phyloP scores from a whole-genome alignment of 1,140 invertebrate species.

The Aphelinus certus region DNA sequence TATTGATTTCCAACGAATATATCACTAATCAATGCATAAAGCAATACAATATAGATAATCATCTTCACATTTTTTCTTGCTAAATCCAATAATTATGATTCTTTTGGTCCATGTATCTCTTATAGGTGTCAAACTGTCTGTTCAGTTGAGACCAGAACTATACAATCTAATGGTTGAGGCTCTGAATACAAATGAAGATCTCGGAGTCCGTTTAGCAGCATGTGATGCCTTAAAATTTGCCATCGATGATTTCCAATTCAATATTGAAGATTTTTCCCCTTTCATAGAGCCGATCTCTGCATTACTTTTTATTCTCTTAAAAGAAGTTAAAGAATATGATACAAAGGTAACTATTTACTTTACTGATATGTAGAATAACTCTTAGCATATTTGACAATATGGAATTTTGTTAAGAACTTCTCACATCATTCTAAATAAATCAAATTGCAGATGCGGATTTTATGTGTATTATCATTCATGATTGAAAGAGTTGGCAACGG shows the following conservation, averaged over 20 bases:
- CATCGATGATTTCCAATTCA: conserved; percentile 94
- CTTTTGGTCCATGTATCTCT: background rate
- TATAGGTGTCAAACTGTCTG: conserved; percentile 81
- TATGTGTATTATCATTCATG: conserved; percentile 89
- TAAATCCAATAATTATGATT: conserved; percentile 2
- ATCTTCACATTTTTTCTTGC: background rate
- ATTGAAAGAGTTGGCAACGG: conserved; percentile 84
- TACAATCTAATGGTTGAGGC: conserved; percentile 83
- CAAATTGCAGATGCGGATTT: conserved; percentile 80
- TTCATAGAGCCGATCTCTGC: conserved; percentile 82
- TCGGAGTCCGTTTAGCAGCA: conserved; percentile 86
- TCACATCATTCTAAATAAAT: conserved; percentile 24
- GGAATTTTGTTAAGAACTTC: conserved; percentile 6
- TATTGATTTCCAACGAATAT: no score
- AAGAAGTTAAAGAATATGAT: conserved; percentile 90
- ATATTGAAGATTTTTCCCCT: conserved; percentile 83
- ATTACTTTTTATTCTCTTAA: conserved; percentile 83
- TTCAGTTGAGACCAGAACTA: conserved; percentile 79
- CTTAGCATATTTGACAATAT: background rate
- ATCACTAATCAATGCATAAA: background rate
- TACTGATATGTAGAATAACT: background rate
- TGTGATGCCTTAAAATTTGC: conserved; percentile 79
- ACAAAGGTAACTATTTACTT: conserved; percentile 76
- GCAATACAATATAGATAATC: background rate
- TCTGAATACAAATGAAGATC: conserved; percentile 77